phyloP scores from a whole-genome alignment of 1,140 invertebrate species.

The Drosophila rufa region DNA sequence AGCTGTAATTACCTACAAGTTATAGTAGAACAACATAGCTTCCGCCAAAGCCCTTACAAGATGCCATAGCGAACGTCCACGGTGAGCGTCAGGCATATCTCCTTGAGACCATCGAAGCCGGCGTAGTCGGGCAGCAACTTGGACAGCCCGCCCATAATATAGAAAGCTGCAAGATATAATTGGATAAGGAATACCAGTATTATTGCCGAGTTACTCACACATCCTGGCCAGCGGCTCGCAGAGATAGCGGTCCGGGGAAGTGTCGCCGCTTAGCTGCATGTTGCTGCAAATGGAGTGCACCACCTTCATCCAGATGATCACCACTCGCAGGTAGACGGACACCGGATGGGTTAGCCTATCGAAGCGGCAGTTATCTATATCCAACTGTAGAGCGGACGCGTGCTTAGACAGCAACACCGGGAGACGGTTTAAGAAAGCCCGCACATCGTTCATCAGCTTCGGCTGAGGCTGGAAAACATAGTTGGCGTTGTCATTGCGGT shows the following conservation, averaged over 20 bases:
- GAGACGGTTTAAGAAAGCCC: conserved; percentile 34
- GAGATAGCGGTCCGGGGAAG: conserved; percentile 22
- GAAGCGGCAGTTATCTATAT: not conserved
- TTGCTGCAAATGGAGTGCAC: conserved; percentile 19
- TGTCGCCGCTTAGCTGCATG: conserved; percentile 6
- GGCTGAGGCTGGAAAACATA: conserved; percentile 46
- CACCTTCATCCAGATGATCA: conserved; percentile 43
- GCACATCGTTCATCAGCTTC: conserved; percentile 33
- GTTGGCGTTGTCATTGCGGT: conserved; percentile 43
- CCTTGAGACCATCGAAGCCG: conserved; percentile 10
- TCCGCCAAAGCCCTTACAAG: conserved; percentile 37
- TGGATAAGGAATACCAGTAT: not conserved
- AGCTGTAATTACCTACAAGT: conserved; percentile 27
- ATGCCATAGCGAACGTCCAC: conserved; percentile 53
- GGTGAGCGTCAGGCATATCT: conserved; percentile 36
- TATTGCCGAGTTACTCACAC: conserved; percentile 17
- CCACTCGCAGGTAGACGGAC: conserved; percentile 42
- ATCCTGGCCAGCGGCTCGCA: conserved; percentile 61
- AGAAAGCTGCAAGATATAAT: conserved; percentile 17
- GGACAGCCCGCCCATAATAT: conserved; percentile 44
- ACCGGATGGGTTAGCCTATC: conserved; percentile 43
- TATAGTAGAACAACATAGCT: too few species aligned
- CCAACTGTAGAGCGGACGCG: conserved; percentile 1
- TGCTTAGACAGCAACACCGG: conserved; percentile 19
- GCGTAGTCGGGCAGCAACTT: conserved; percentile 33